Evolutionary conservation across 2,797 vertebrate genomes (phyloP), one percentile per base, ranked within the genome.

Genomic region (Anguilla pacifica): DNA sequence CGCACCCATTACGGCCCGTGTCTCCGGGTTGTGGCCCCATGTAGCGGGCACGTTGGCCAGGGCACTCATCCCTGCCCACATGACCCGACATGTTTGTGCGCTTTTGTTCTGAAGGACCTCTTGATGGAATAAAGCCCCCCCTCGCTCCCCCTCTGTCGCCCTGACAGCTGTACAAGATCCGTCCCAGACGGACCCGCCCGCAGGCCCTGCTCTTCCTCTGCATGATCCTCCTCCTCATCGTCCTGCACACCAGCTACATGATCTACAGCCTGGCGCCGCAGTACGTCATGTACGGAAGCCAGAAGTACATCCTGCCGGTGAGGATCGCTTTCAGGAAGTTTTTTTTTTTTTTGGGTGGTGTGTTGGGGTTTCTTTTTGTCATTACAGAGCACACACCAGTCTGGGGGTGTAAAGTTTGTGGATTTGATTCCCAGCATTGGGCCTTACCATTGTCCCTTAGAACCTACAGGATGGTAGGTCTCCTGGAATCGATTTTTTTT

Each of bases 281-380:
- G 86, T 99, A 99, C 79, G 98, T 99, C 89, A 99, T 99, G 98
- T 99, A 99, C 86, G 99, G 99, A 94, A 99, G 98, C 94, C 99
- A 99, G 94, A 99, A 98, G 89, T 99, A 99, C 92, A 91, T 98
- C 79, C 90, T 95, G 85, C 96, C 97, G 97, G 98, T 99, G 92
- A 97, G 97, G 83, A 84, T 74, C 88, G 85, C 46, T 43, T 22
- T 77, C 1, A 19, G 74, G 31, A 15, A 4, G 0, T 39, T 3
- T 19, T 31, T 6, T 17, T 72, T 10, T 3, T 31, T 74, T 31
- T 72, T 72, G 31, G 28, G 28, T 0, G 70, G 28, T 11, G 64
- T 0, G 64, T 43, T 43, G 5, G 64, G n/a, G 10, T 9, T 35
- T 10, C 7, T 70, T 31, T 70, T 5, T 70, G 25, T 70, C n/a